Base-by-base conservation (phyloP, 1,140 invertebrate genomes). In the Drosophila baimaii region DNA sequence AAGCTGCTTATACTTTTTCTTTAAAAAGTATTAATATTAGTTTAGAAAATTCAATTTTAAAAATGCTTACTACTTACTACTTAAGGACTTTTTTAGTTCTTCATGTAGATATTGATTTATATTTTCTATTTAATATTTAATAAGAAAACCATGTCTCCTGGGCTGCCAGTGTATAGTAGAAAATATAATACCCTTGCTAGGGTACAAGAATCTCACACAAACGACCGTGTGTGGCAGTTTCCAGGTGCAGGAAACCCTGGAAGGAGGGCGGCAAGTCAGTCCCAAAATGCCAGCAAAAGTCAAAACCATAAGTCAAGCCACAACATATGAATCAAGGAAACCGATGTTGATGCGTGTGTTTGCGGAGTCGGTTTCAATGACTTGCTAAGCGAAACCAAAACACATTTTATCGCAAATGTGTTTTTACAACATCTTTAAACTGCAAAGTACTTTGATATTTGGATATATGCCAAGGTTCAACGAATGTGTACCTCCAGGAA, bases 281-380 rank as follows among this genome's bases (percentile, higher is more conserved):
- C 31, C 19, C 31, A 25, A 23, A 51, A 44, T 81, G 79, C 77
- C 74, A 77, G 59, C 46, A 47, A 47, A 72, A 81, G 79, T 81
- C 79, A 77, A 81, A 81, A 69, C 75, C 79, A 82, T 82, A 82
- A 82, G 80, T 79, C 79, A 78, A 75, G 82, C 80, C 80, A 59
- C 79, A 82, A 75, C 70, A 82, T 76, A 75, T 35, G 56, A 62
- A 54, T 54, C 31, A 54, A 54, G 51, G 31, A 54, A 54, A 54
- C 31, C 51, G 31, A 54, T 54, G 33, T 64, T 57, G 51, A 37
- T 64, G 49, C 63, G 35, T 64, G 15, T 63, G 37, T 25, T 17
- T 64, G 39, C 41, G 19, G 17, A 56, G 31, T 66, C 56, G 77
- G 37, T 47, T 58, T 68, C 19, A 23, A 33, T 33, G 51, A 5